Evolutionary conservation across 2,797 vertebrate genomes (phyloP), one percentile per base, ranked within the genome.

Genomic region (Mergus octosetaceus): DNA sequence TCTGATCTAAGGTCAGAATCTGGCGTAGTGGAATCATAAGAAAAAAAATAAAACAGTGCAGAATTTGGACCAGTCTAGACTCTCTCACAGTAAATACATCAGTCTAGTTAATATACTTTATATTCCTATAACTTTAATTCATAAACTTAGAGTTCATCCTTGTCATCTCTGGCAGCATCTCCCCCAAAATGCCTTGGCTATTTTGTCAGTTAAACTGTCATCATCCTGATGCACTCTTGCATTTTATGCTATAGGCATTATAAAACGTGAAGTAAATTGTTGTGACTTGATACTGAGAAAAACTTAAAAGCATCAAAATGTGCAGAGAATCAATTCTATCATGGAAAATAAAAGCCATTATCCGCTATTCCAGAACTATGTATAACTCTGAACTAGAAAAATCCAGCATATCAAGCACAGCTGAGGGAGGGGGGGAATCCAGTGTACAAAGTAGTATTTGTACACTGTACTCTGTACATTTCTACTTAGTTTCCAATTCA

Each of bases 401-500:
- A 74, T 53, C 28, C 56, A 88, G 11, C 13, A 14, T n/a, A 65
- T 14, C 20, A 74, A 73, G 5, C 12, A 12, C n/a, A 54, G 22
- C 4, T 28, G 10, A 9, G 3, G 45, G 2, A 7, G 45, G 41
- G 15, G 43, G 7, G 22, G 24, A 30, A 43, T n/a, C 39, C 39
- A n/a, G 19, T 32, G n/a, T 80, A 68, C 24, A 85, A 87, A 79
- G 39, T 2, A 79, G 28, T 96, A 88, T 88, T 20, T 45, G 43
- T 45, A 45, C 43, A 45, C 19, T 45, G 43, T 45, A 45, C 43
- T 83, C 47, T 34, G 51, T 45, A 45, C 73, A 89, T 89, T 36
- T 93, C 90, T 83, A 64, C 62, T 94, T 94, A 82, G 76, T 34
- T 91, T 36, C 18, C 60, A 65, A 66, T 87, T 87, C 58, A 76